Evolutionary conservation across 1,140 invertebrate species (phyloP), one percentile per base, ranked within the genome.

Genomic region (Anastrepha ludens): DNA sequence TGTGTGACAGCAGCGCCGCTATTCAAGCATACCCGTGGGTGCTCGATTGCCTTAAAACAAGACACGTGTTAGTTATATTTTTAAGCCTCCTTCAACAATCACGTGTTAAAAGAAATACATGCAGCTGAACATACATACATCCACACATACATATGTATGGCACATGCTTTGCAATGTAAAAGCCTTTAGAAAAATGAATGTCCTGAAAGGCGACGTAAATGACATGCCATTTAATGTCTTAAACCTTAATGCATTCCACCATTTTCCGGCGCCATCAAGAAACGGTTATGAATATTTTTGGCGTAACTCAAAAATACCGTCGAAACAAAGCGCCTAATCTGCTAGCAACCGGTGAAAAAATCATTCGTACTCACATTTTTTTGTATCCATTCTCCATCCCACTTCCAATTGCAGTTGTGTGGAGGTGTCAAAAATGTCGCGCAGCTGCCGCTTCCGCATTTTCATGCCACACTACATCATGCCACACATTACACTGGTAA

Each of bases 181-280:
- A 11, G 3, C n/a, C 8, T 1, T 6, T 7, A 3, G 5, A 81
- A 81, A 81, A 81, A 20, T 20, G n/a, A 81, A 55, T 81, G 20
- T 81, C 29, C 74, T n/a, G 74, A 20, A 47, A 29, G 74, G 50
- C 11, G 47, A 81, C 74, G 74, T 47, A 81, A 81, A 81, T 81
- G 74, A 81, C 74, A 81, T 55, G 74, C 74, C 74, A 81, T 81
- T 81, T 81, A 81, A 81, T 81, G 74, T 81, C 74, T 81, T 58
- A n/a, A 55, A 15, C 50, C 55, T 50, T 81, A 81, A 81, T 81
- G 74, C 74, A 74, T 47, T 4, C 17, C 70, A 47, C 44, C 15
- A 15, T 47, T 74, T 47, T 47, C 44, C 70, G 17, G 64, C 74
- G 0, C n/a, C 47, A 55, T n/a, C 47, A 81, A 81, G 74, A 81